Evolutionary conservation across 2,888 invertebrate species (phyloP).

Genomic region (Nebria brevicollis): DNA sequence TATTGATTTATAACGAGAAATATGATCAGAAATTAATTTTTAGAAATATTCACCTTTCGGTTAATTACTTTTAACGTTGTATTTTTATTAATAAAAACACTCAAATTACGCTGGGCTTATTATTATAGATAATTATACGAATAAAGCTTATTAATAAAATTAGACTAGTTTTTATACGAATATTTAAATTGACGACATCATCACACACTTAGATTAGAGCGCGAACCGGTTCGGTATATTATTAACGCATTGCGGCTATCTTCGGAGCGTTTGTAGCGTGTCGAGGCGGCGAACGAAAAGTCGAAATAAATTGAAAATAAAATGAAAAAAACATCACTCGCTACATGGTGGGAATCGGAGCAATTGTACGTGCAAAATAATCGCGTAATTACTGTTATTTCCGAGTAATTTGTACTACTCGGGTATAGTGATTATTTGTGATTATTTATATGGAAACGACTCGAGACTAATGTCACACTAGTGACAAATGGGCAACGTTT

Average conservation of each 20-base stretch:
- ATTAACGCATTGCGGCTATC: conserved; percentile 13
- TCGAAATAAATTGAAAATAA: neutral
- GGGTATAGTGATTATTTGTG: conserved; percentile 26
- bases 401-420: conserved; percentile 25
- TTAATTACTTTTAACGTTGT: no score
- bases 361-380: conserved; percentile 36
- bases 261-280: neutral
- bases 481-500: conserved; percentile 21
- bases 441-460: conserved; percentile 20
- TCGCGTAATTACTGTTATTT: conserved; percentile 36
- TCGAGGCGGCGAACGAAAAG: neutral
- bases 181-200: conserved; percentile 31
- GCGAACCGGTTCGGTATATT: conserved; percentile 30
- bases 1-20: neutral
- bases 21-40: no score
- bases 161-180: neutral
- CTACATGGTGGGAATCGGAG: conserved; percentile 26
- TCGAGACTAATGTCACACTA: neutral
- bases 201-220: conserved; percentile 19
- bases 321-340: conserved; percentile 14
- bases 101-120: no score
- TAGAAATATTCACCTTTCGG: no score
- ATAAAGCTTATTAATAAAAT: conserved; percentile 7
- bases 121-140: neutral
- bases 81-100: no score